Evolutionary conservation across 2,113 vertebrate genomes (phyloP).

Genomic region (Rhinichthys klamathensis): DNA sequence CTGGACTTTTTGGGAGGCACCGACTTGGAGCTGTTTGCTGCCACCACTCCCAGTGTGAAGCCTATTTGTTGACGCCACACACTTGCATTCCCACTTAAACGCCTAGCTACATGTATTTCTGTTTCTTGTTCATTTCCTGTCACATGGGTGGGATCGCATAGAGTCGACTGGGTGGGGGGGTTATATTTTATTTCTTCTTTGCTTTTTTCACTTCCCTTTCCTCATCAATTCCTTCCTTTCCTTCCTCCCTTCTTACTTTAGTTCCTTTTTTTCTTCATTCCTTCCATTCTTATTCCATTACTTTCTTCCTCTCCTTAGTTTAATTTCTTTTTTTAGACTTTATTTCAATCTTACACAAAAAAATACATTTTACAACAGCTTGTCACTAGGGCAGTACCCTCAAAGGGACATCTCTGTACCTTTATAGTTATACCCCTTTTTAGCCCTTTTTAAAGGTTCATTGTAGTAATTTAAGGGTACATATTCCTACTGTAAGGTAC

Average conservation of each 20-base stretch:
- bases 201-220: conserved; percentile 50
- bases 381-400: background rate
- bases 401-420: background rate
- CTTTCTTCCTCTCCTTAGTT: background rate
- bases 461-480: background rate
- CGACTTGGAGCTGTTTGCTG: conserved; percentile 49
- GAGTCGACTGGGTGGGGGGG: background rate
- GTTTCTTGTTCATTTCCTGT: conserved; percentile 14
- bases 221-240: background rate
- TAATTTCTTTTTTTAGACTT: background rate
- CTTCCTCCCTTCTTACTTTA: background rate
- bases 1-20: conserved; percentile 60
- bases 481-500: background rate
- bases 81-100: conserved; percentile 13
- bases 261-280: conserved; percentile 56
- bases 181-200: background rate
- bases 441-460: background rate
- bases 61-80: background rate
- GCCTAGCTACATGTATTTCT: conserved; percentile 21
- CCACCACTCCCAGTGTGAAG: background rate
- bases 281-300: conserved; percentile 62
- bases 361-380: background rate
- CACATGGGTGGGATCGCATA: conserved; percentile 22
- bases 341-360: background rate
- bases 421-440: background rate